phyloP scores from a whole-genome alignment of 1,140 invertebrate genomes.

The Armadillidium nasatum region DNA sequence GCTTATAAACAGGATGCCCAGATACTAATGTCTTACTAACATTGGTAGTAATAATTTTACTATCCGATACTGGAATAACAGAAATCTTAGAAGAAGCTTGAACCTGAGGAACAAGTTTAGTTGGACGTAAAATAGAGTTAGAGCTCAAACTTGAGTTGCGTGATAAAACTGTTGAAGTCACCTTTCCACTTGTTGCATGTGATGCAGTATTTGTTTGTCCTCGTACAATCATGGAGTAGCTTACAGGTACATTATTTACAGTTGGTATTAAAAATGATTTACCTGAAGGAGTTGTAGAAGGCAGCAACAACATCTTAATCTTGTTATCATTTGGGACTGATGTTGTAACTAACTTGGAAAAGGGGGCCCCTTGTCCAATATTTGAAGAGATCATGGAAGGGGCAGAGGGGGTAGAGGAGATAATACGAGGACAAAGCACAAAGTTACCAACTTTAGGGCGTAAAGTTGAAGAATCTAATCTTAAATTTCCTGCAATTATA shows the following conservation, averaged over 20 bases:
- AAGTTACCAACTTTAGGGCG: too few relatives aligned
- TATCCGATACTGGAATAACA: too few relatives aligned
- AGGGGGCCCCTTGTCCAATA: neutral
- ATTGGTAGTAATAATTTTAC: too few relatives aligned
- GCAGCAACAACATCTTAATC: neutral
- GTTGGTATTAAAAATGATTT: neutral
- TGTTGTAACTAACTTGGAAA: neutral
- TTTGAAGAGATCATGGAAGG: neutral
- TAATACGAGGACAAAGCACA: too few relatives aligned
- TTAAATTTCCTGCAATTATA: neutral
- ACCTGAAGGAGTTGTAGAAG: neutral
- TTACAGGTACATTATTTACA: neutral
- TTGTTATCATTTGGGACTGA: neutral
- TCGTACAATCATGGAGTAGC: neutral
- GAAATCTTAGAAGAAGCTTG: too few relatives aligned
- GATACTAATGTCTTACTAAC: too few relatives aligned
- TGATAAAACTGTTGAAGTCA: neutral
- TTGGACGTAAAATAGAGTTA: neutral
- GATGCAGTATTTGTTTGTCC: neutral
- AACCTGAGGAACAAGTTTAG: too few relatives aligned
- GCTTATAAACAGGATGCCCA: too few relatives aligned
- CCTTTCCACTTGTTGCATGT: neutral
- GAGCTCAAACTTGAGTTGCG: neutral
- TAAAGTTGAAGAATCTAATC: neutral
- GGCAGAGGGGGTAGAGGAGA: neutral